These are phyloP conservation scores for Halictus quadricinctus DNA, from an alignment of 2,888 invertebrate genomes.

Conservation along the genomic window DNA sequence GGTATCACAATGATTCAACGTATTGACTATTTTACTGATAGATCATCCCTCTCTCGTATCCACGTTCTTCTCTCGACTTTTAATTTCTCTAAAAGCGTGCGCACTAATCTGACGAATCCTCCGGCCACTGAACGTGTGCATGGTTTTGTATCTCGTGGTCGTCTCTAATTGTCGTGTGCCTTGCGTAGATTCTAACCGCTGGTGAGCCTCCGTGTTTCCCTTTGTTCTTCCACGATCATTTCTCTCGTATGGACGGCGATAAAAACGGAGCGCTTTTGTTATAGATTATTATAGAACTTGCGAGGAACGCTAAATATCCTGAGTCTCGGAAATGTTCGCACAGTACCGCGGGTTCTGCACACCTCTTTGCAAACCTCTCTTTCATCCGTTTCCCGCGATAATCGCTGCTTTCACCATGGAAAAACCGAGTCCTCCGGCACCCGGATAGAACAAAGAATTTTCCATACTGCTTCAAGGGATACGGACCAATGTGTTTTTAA, in stretches of 20 bases:
- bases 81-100: constrained; percentile 33
- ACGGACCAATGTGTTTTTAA: not conserved
- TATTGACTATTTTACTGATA: constrained; percentile 70
- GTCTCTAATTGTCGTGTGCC: constrained; percentile 31
- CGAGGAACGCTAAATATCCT: constrained; percentile 69
- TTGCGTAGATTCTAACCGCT: constrained; percentile 30
- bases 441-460: not conserved
- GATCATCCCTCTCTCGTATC: constrained; percentile 28
- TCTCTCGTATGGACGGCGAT: constrained; percentile 68
- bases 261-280: constrained; percentile 64
- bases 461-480: not conserved
- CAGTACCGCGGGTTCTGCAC: constrained; percentile 20
- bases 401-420: constrained; percentile 6
- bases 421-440: not conserved
- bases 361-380: constrained; percentile 23
- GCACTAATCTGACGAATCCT: constrained; percentile 7
- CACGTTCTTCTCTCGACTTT: not conserved
- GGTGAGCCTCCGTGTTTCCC: constrained; percentile 37
- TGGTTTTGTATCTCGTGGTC: constrained; percentile 28
- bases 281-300: constrained; percentile 62
- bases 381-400: not conserved
- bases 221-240: constrained; percentile 37
- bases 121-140: not conserved
- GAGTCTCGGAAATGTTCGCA: constrained; percentile 59
- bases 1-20: constrained; percentile 69